Base-by-base conservation (phyloP, 1,140 invertebrate genomes). In the Vanessa atalanta region DNA sequence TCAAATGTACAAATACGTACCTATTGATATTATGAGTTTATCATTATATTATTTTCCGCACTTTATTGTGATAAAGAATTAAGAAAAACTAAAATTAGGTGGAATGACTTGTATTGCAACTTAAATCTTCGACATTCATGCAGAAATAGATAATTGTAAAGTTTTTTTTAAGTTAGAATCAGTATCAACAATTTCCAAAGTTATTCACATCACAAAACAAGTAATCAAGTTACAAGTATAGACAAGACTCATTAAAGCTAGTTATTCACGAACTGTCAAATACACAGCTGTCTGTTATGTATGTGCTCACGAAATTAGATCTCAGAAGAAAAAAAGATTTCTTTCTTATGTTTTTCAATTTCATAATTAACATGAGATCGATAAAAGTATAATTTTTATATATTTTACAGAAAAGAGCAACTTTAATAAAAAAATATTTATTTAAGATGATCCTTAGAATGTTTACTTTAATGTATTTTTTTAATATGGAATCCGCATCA, bases 191-290 rank as follows among this genome's bases (percentile, higher is more conserved):
- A 15, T 16, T 37, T 9, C 15, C 53, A 57, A 57, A 67, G 26
- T 67, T 67, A 31, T 37, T 67, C 50, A 43, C 50, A 57, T 57
- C 51, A 69, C 16, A 69, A 69, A 69, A 69, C 66, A 69, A 47
- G 37, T 43, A 43, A 43, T 43, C 37, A 43, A 43, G 37, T 43
- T 43, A 43, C 37, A 43, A 43, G 66, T 69, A 69, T 69, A 69
- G 66, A 69, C 66, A 71, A 71, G 69, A 71, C 43, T 53, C 53
- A 57, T 31, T 14, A 70, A 48, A 43, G 69, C 57, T 64, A 23
- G 16, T 37, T 55, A 15, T 55, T 55, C 50, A 53, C 16, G 53
- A 53, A 67, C 15, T 67, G 65, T 67, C 65, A 67, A 37, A 13
- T 53, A 43, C 37, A 67, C 65, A 67, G 65, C 65, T 67, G 65